These are phyloP conservation scores for Lacanobia wlatinum DNA, from an alignment of 2,888 invertebrate genomes.

Conservation along the genomic window DNA sequence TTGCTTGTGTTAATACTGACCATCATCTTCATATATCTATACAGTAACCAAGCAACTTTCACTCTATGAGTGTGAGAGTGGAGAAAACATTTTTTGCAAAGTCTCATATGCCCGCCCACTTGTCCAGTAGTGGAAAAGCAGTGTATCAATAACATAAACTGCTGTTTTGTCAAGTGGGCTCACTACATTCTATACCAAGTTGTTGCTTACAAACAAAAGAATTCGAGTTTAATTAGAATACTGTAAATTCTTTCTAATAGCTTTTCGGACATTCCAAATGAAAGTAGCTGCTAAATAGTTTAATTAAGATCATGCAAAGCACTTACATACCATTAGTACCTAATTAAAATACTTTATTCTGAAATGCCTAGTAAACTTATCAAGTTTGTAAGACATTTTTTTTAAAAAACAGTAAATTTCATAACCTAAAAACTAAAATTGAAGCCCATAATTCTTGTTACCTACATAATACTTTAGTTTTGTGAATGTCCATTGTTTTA, in stretches of 20 bases:
- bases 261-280: neutral
- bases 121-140: neutral
- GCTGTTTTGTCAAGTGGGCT: neutral
- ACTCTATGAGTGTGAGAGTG: neutral
- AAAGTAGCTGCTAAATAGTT: constrained; percentile 15
- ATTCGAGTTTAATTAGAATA: constrained; percentile 23
- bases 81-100: no score
- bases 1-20: no score
- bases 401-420: neutral
- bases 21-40: neutral
- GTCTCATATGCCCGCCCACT: no score
- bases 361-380: constrained; percentile 8
- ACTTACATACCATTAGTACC: constrained; percentile 1
- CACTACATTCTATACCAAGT: neutral
- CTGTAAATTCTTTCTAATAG: constrained; percentile 19
- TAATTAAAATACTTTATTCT: constrained; percentile 15
- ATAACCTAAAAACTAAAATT: neutral
- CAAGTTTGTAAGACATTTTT: neutral
- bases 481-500: constrained; percentile 21
- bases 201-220: neutral
- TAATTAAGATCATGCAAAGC: constrained; percentile 7
- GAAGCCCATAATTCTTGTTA: neutral
- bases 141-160: neutral
- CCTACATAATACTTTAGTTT: neutral
- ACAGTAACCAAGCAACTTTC: constrained; percentile 15